Evolutionary conservation across 2,888 invertebrate species (phyloP), one percentile per base, ranked within the genome.

Genomic region (Incurvaria masculella): DNA sequence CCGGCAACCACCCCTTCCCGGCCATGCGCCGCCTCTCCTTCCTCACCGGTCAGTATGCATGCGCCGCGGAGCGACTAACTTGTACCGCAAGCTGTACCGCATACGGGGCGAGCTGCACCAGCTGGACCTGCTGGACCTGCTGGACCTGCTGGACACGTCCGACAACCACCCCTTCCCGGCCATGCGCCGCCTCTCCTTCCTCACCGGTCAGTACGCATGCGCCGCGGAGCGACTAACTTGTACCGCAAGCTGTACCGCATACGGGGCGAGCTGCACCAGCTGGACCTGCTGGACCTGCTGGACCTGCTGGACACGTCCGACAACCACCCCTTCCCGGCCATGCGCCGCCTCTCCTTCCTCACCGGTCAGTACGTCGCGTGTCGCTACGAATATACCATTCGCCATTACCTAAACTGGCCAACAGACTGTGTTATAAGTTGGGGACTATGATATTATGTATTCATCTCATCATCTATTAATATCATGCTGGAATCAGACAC

Each of bases 101-200:
- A 94, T 94, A 66, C 83, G 89, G 18, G 92, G 93, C 4, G 92
- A 93, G 65, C 87, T 91, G 49, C 90, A 93, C 75, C 91, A 94
- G 65, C 76, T 94, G 58, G 94, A 94, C 71, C 83, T 94, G 53
- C 74, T 94, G 59, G n/a, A n/a, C n/a, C n/a, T n/a, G n/a, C n/a
- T n/a, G n/a, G n/a, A n/a, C n/a, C n/a, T n/a, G n/a, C n/a, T n/a
- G n/a, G 94, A 94, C 66, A 92, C 93, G 10, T 93, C 93, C 42
- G 94, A 94, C 44, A 91, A 92, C 72, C 91, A 93, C 71, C 94
- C 93, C n/a, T 94, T 94, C 72, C 94, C 93, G 4, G 94, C 94
- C 39, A 93, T 93, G 89, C 81, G 93, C 61, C 80, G 93, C 59
- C 80, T 94, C 53, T 91, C 91, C 17, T 91, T 93, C 68, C 80